phyloP scores from a whole-genome alignment of 2,113 vertebrate species.

The Isichthys henryi region DNA sequence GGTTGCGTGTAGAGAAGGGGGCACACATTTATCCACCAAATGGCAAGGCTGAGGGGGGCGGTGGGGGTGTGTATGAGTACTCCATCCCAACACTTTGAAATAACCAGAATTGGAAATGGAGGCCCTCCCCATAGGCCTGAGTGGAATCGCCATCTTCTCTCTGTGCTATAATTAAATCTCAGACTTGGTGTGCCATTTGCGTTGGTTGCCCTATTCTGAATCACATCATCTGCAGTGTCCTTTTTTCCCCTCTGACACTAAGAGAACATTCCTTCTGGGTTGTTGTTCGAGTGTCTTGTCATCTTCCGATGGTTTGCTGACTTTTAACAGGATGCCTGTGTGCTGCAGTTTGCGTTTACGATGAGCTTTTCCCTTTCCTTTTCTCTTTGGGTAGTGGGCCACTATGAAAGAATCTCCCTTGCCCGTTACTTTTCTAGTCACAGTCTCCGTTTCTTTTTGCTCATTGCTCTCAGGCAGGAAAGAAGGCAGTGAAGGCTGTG shows the following conservation, averaged over 20 bases:
- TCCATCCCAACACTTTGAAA: constrained; percentile 23
- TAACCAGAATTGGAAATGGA: constrained; percentile 24
- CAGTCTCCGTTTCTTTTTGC: background rate
- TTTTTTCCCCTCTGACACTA: background rate
- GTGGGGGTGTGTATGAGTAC: background rate
- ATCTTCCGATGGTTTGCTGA: background rate
- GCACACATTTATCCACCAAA: no score
- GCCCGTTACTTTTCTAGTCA: constrained; percentile 24
- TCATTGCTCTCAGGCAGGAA: constrained; percentile 74
- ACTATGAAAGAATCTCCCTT: background rate
- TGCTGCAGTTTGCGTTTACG: constrained; percentile 14
- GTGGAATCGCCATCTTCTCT: background rate
- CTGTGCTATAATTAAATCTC: background rate
- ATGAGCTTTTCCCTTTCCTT: background rate
- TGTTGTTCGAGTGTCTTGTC: background rate
- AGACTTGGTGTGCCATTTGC: background rate
- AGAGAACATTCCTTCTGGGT: background rate
- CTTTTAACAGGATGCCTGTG: background rate
- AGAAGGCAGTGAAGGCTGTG: constrained; percentile 91
- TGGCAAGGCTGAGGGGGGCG: background rate
- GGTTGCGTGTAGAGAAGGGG: background rate
- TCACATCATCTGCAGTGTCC: background rate
- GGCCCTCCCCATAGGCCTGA: background rate
- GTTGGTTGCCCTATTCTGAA: background rate
- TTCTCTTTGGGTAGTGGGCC: background rate